Percentiles rank a stretch among this genome's conserved stretches.
These are phyloP conservation scores for Thamnophis sirtalis DNA, from an alignment of 2,113 vertebrate species.

Conservation along the genomic window DNA sequence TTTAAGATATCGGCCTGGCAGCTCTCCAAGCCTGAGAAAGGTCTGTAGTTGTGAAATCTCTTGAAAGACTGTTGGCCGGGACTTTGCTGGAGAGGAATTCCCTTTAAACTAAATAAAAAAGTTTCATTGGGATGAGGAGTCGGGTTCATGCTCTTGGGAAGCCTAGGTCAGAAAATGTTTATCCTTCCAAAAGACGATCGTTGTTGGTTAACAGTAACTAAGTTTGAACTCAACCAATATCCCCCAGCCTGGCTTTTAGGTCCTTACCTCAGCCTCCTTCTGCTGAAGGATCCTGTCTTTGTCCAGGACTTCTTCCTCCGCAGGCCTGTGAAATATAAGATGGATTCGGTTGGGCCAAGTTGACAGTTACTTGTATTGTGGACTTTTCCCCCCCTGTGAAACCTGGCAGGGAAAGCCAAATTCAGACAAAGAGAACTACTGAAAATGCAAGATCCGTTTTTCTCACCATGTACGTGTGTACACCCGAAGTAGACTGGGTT, in stretches of 20 bases:
- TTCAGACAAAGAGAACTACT: background rate
- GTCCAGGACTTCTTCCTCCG: constrained; percentile 86
- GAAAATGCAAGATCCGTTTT: no score
- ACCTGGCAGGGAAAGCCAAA: background rate
- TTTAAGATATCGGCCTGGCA: no score
- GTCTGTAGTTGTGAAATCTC: no score
- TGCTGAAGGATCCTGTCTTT: constrained; percentile 91
- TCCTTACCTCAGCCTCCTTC: constrained; percentile 87
- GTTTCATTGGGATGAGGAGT: no score
- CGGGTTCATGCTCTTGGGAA: no score
- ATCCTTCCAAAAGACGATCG: background rate
- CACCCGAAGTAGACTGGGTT: no score
- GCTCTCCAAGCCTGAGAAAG: no score
- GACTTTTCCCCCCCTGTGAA: background rate
- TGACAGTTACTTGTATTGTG: background rate
- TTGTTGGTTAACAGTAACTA: background rate
- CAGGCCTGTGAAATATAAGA: constrained; percentile 68
- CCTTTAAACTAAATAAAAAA: no score
- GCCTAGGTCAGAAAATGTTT: no score
- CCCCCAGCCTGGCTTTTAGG: background rate
- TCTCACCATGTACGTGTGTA: no score
- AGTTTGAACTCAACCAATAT: background rate
- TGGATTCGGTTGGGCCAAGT: accelerated
- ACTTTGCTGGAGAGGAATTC: no score
- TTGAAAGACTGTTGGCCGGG: no score